Percentiles rank a stretch among this genome's conserved stretches.
Evolutionary conservation across 2,113 vertebrate genomes (phyloP).

Genomic region (Heliornis fulica): DNA sequence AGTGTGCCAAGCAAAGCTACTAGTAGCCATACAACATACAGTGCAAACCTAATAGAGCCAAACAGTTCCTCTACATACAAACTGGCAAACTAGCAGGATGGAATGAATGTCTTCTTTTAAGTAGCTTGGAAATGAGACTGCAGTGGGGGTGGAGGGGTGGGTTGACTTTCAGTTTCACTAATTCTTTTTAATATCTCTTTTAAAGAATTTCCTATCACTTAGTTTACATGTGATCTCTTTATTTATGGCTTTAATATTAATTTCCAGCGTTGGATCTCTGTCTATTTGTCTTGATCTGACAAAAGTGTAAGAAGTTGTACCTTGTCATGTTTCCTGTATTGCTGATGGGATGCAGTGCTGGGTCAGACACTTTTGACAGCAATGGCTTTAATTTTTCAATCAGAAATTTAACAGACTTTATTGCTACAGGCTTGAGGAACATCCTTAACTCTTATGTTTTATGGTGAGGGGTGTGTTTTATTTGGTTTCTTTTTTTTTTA

Average conservation of each 20-base stretch:
- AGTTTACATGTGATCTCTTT: background rate
- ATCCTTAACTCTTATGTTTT: background rate
- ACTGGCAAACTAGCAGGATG: background rate
- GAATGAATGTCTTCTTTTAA: background rate
- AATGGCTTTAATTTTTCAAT: background rate
- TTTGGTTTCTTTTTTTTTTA: background rate
- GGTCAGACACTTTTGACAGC: background rate
- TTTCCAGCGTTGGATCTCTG: background rate
- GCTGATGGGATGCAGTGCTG: background rate
- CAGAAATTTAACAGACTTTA: background rate
- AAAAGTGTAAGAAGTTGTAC: background rate
- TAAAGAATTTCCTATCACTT: background rate
- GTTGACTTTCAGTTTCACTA: background rate
- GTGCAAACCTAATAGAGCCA: background rate
- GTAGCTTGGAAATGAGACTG: background rate
- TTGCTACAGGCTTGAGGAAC: background rate
- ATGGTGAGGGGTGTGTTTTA: background rate
- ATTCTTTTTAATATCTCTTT: background rate
- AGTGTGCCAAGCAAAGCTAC: background rate
- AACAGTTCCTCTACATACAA: background rate
- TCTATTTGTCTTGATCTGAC: background rate
- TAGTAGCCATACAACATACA: background rate
- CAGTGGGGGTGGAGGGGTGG: background rate
- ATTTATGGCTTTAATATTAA: background rate
- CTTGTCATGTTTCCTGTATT: background rate